Base-by-base conservation (phyloP, 2,797 vertebrate species). In the Prunella strophiata region DNA sequence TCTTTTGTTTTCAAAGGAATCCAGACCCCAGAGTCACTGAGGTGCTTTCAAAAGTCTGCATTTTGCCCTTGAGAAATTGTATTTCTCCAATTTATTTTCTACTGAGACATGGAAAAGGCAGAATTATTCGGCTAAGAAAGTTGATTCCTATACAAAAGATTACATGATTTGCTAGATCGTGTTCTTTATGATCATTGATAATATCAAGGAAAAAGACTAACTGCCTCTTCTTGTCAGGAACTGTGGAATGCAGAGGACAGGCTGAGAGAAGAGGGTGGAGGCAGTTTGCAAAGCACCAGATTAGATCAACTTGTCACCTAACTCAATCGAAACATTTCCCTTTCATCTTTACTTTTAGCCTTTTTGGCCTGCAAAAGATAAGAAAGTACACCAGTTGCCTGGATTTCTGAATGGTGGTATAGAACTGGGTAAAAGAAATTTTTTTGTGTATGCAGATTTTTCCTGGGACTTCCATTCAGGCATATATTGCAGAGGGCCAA, bases 331-430 rank as follows among this genome's bases (percentile, higher is more conserved):
- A 71, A 51, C 40, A 63, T 89, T 93, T 94, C 87, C 83, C 70
- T 95, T 94, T 97, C 88, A 94, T 95, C 94, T 96, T 93, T 93
- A 88, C 94, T 96, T 90, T 93, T 85, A 79, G 91, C 73, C 38
- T 84, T 89, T 93, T 54, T 81, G 93, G 91, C 75, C 91, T 94
- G 51, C 47, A 90, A 85, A 92, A 97, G 95, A 94, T 94, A 97
- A 84, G 92, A 70, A 93, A 92, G 78, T 32, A 95, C 93, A 93
- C 76, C 91, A 96, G 91, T 78, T 83, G 73, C 77, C 92, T 80
- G 73, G 61, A 96, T 93, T 96, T 96, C 96, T 96, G 93, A 94
- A 67, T 88, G 90, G 82, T 85, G 84, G 92, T 88, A 89, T 55
- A 96, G 93, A 93, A 95, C 94, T 29, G 89, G 73, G 59, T 93